Conservation (phyloP, 1,140 invertebrate genomes). For the Drosophila simulans region DNA sequence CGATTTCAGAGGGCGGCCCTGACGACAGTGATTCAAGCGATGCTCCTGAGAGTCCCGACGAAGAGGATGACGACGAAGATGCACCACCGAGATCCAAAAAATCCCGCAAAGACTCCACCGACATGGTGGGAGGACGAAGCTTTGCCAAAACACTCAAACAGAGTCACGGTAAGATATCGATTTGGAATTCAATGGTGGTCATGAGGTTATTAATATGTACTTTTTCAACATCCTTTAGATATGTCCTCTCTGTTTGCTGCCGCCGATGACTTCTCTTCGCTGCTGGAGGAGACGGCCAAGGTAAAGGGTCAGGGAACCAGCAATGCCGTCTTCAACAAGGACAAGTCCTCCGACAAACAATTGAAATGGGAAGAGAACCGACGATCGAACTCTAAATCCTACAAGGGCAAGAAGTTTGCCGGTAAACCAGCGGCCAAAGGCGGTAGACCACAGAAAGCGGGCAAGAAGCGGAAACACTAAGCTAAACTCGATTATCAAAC, state of each 20-base stretch:
- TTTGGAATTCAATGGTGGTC: not conserved
- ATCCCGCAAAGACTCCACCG: constrained; percentile 57
- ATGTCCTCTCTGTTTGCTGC: constrained; percentile 88
- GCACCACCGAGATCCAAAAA: constrained; percentile 82
- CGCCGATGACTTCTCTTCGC: constrained; percentile 90
- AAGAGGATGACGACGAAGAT: constrained; percentile 54
- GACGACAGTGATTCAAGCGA: constrained; percentile 55
- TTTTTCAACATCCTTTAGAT: constrained; percentile 54
- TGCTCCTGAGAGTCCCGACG: constrained; percentile 59
- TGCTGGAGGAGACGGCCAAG: constrained; percentile 88
- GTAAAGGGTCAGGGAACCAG: constrained; percentile 88
- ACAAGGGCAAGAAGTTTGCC: constrained; percentile 59
- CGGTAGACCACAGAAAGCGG: constrained; percentile 31
- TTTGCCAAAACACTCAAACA: constrained; percentile 79
- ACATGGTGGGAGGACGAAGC: constrained; percentile 44
- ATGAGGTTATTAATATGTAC: not conserved
- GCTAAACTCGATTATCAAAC: not conserved
- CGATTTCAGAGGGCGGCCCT: constrained; percentile 49
- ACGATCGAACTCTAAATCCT: constrained; percentile 72
- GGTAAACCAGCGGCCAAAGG: constrained; percentile 22
- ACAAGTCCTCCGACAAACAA: constrained; percentile 88
- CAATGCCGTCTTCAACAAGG: constrained; percentile 87
- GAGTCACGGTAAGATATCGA: constrained; percentile 56
- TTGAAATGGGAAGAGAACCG: constrained; percentile 88
- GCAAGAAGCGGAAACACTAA: constrained; percentile 71